Evolutionary conservation across 2,888 invertebrate genomes (phyloP).

Genomic region (Acrobasis repandana): DNA sequence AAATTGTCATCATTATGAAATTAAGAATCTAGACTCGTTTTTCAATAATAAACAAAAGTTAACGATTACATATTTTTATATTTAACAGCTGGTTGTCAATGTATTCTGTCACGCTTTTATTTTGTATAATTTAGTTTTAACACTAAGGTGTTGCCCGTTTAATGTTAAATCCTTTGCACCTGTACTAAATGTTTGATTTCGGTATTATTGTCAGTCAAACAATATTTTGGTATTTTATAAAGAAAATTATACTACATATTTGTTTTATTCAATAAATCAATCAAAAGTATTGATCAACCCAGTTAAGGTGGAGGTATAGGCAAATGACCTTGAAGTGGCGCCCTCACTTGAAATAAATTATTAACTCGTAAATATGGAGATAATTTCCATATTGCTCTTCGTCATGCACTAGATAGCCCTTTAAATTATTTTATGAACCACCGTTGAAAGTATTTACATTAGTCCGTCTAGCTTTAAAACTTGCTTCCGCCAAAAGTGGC

Average conservation of each 20-base stretch:
- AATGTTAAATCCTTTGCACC: constrained; percentile 27
- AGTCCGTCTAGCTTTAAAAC: no score
- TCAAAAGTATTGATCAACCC: no score
- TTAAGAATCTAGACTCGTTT: constrained; percentile 10
- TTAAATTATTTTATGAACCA: no score
- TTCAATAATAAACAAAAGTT: constrained; percentile 2
- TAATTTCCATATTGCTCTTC: no score
- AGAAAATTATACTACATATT: constrained; percentile 53
- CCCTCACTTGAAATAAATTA: no score
- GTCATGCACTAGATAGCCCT: no score
- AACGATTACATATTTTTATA: constrained; percentile 32
- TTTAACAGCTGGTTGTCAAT: constrained; percentile 24
- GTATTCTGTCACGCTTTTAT: constrained; percentile 31
- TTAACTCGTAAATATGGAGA: no score
- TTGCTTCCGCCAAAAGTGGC: no score
- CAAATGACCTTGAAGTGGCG: no score
- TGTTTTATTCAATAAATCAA: constrained; percentile 24
- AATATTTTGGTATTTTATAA: constrained; percentile 72
- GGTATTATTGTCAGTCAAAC: constrained; percentile 53
- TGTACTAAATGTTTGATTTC: constrained; percentile 45
- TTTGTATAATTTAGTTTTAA: constrained; percentile 26
- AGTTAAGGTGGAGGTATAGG: no score
- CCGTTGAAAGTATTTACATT: no score
- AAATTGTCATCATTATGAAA: constrained; percentile 17
- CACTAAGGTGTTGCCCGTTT: constrained; percentile 23